Conservation (phyloP, 2,113 vertebrate genomes). For the Scolopax mira region DNA sequence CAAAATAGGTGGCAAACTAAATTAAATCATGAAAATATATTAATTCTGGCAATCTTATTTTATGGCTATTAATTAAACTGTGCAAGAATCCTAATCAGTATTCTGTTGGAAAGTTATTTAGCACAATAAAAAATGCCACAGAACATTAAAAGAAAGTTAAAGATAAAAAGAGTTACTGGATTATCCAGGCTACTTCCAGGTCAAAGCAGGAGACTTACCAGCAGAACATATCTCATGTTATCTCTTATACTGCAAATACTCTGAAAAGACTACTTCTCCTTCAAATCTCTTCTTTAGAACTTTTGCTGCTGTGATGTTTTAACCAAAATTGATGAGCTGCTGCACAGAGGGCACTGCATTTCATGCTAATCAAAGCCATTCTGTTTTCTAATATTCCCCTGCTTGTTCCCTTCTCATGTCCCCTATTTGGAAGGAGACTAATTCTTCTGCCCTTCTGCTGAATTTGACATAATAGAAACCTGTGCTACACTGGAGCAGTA, state of each 20-base stretch:
- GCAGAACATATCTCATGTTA: not conserved
- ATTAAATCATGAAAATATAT: not conserved
- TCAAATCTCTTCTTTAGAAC: not conserved
- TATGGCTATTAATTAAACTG: not conserved
- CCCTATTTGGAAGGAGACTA: not conserved
- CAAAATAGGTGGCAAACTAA: not conserved
- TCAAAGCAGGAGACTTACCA: not conserved
- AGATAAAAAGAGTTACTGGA: not conserved
- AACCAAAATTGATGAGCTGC: not conserved
- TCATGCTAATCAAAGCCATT: not conserved
- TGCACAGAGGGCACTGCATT: not conserved
- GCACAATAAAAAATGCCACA: not conserved
- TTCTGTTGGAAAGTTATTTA: not conserved
- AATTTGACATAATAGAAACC: not conserved
- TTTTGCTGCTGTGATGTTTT: not conserved
- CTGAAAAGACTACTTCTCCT: not conserved
- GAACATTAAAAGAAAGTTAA: not conserved
- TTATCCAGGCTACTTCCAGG: not conserved
- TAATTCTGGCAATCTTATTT: not conserved
- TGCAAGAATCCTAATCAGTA: not conserved
- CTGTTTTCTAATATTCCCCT: not conserved
- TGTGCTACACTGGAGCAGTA: rapidly evolving
- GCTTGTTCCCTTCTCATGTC: not conserved
- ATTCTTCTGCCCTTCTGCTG: not conserved
- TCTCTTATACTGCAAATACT: not conserved